phyloP scores from a whole-genome alignment of 2,797 vertebrate species.

The Mareca strepera region DNA sequence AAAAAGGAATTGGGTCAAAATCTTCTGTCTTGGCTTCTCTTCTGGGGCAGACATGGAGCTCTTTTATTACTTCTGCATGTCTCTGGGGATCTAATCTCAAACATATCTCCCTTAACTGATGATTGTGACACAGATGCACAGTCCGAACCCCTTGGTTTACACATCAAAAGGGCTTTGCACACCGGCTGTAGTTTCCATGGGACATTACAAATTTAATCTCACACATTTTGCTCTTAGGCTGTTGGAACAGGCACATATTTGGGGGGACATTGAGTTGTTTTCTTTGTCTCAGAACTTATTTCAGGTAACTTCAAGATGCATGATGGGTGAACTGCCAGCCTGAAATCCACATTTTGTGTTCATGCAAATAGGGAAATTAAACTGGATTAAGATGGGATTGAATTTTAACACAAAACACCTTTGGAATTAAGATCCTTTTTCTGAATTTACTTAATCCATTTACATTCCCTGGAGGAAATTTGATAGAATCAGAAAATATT shows the following conservation, averaged over 20 bases:
- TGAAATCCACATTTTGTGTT: not conserved
- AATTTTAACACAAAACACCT: not conserved
- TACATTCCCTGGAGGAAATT: not conserved
- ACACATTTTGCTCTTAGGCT: not conserved
- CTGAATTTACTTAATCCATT: not conserved
- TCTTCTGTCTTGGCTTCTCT: not conserved
- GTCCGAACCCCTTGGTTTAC: not conserved
- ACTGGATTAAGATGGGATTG: not conserved
- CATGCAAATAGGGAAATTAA: not conserved
- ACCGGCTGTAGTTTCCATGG: not conserved
- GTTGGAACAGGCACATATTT: not conserved
- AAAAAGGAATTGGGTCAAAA: not conserved
- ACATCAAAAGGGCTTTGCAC: not conserved
- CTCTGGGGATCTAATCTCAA: not conserved
- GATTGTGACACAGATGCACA: not conserved
- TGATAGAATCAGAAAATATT: no score
- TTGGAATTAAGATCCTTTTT: not conserved
- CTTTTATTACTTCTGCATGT: not conserved
- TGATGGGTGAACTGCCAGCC: not conserved
- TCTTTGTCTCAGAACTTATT: rapidly evolving
- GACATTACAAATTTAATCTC: not conserved
- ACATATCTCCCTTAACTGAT: not conserved
- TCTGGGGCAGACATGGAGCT: not conserved
- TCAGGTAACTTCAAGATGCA: not conserved
- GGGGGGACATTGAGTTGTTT: not conserved